Percentiles rank a stretch among this genome's conserved stretches.
Conservation (phyloP, 2,888 invertebrate species). For the Aphidoletes aphidimyza region DNA sequence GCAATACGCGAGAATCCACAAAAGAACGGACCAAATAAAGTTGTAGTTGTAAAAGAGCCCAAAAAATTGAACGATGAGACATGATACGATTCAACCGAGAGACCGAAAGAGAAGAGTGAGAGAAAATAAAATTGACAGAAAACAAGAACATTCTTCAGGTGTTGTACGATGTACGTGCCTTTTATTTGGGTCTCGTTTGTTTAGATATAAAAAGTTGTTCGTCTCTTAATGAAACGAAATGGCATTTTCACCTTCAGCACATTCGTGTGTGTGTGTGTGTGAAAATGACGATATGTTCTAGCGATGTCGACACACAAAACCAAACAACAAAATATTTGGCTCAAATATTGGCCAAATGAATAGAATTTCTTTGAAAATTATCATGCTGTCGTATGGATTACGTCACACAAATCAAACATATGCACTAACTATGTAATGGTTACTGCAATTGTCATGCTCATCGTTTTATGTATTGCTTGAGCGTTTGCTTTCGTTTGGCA, state of each 20-base stretch:
- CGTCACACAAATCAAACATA: conserved; percentile 43
- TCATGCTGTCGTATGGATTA: background rate
- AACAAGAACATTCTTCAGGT: conserved; percentile 47
- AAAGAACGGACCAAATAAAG: conserved; percentile 10
- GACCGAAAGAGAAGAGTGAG: background rate
- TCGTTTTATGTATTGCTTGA: background rate
- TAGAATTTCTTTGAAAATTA: background rate
- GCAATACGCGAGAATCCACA: background rate
- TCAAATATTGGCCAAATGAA: background rate
- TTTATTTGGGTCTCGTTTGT: background rate
- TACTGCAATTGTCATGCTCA: conserved; percentile 2
- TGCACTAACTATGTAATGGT: background rate
- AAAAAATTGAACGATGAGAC: background rate
- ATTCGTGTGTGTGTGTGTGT: no score
- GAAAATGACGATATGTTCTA: background rate
- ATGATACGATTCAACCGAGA: no score
- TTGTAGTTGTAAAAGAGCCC: background rate
- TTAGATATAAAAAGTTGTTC: background rate
- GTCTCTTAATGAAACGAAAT: no score
- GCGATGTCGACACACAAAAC: background rate
- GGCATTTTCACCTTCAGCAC: background rate
- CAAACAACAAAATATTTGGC: background rate
- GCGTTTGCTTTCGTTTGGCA: background rate
- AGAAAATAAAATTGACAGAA: conserved; percentile 6
- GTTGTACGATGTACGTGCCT: conserved; percentile 44